Percentiles rank a stretch among this genome's conserved stretches.
Conservation (phyloP, 1,140 invertebrate genomes). For the Procambarus clarkii region DNA sequence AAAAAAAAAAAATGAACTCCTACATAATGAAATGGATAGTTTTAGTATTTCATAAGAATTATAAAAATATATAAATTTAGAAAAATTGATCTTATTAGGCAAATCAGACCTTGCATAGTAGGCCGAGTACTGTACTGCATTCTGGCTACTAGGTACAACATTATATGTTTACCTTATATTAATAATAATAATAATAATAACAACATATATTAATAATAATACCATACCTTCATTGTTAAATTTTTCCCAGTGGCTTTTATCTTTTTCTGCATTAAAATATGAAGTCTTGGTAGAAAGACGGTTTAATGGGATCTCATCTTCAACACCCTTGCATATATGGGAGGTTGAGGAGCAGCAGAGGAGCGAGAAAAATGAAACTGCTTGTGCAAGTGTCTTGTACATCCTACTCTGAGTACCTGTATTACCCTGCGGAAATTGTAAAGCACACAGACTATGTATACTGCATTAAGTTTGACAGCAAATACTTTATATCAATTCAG, state of each 20-base stretch:
- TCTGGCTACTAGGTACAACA: not conserved
- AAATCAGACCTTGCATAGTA: no score
- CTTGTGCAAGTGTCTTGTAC: not conserved
- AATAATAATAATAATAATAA: not conserved
- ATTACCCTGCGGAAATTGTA: not conserved
- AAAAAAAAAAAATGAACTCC: no score
- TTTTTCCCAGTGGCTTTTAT: constrained; percentile 49
- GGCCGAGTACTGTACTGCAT: no score
- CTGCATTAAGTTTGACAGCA: no score
- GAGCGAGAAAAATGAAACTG: not conserved
- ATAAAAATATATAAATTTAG: no score
- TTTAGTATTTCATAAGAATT: no score
- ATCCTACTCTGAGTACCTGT: not conserved
- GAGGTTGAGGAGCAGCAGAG: constrained; percentile 7
- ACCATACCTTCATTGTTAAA: constrained; percentile 33
- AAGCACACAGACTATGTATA: no score
- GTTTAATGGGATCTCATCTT: constrained; percentile 40
- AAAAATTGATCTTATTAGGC: no score
- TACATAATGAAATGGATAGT: no score
- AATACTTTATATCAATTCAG: no score
- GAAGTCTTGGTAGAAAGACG: constrained; percentile 36
- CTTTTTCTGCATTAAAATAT: constrained; percentile 49
- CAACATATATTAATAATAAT: no score
- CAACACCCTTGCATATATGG: constrained; percentile 24
- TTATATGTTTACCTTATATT: not conserved